phyloP scores from a whole-genome alignment of 1,140 invertebrate species.

The Centruroides sculpturatus region DNA sequence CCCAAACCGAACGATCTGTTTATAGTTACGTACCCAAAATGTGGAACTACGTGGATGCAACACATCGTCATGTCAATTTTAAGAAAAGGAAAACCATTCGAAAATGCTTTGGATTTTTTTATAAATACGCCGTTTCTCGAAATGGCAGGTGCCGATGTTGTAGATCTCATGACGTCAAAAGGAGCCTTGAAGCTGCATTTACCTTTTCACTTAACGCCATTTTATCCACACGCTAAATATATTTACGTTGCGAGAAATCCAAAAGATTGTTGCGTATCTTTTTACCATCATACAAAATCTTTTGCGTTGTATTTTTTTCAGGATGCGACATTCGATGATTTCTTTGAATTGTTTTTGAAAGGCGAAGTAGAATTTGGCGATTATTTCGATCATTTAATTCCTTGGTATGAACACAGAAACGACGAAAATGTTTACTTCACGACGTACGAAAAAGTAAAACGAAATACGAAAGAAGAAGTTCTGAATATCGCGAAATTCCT shows the following conservation, averaged over 20 bases:
- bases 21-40: conserved; percentile 17
- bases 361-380: conserved; percentile 28
- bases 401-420: conserved; percentile 23
- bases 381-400: conserved; percentile 28
- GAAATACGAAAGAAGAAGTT: conserved; percentile 2
- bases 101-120: background rate
- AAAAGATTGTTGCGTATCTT: too few species aligned
- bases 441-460: conserved; percentile 20
- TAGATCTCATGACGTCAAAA: conserved; percentile 9
- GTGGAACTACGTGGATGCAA: conserved; percentile 18
- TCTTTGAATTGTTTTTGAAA: conserved; percentile 25
- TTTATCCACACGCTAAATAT: conserved; percentile 32
- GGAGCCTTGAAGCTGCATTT: conserved; percentile 16
- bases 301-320: conserved; percentile 71
- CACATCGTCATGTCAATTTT: conserved; percentile 10
- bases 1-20: conserved; percentile 12
- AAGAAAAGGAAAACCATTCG: conserved; percentile 8
- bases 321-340: conserved; percentile 25
- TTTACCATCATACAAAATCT: conserved; percentile 41
- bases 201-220: conserved; percentile 27
- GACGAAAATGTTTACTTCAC: conserved; percentile 26
- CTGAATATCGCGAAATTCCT: conserved; percentile 13
- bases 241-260: conserved; percentile 68
- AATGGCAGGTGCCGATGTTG: conserved; percentile 9
- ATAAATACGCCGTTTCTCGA: conserved; percentile 8